These are phyloP conservation scores for Stigmatopora nigra DNA, from an alignment of 2,113 vertebrate genomes.

Conservation along the genomic window DNA sequence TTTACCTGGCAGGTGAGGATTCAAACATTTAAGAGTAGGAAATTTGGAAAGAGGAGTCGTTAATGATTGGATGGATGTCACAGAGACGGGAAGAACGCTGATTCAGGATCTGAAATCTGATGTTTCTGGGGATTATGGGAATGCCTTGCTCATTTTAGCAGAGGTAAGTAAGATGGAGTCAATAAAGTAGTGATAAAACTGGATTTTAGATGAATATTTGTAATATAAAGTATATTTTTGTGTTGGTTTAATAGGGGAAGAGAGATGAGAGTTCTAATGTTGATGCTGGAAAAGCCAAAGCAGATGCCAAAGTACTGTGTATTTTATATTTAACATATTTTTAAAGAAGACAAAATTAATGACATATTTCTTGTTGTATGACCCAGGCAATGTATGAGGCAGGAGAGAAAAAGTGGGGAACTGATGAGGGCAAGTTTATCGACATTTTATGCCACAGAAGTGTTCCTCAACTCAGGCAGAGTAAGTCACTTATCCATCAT, in stretches of 20 bases:
- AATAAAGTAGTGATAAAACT: not conserved
- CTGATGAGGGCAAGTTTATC: constrained; percentile 75
- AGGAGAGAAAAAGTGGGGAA: constrained; percentile 81
- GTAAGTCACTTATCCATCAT: constrained; percentile 37
- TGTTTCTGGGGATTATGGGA: constrained; percentile 76
- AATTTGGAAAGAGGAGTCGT: not conserved
- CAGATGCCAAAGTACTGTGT: constrained; percentile 70
- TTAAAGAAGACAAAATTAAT: not conserved
- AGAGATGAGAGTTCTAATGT: constrained; percentile 69
- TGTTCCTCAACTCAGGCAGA: constrained; percentile 73
- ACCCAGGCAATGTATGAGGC: constrained; percentile 73
- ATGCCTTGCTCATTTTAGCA: constrained; percentile 75
- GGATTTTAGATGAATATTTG: not conserved
- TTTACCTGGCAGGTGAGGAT: constrained; percentile 73
- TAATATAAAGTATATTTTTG: not conserved
- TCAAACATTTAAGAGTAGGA: not conserved
- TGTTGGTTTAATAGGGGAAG: constrained; percentile 60
- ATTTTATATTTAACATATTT: not conserved
- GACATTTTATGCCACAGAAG: constrained; percentile 77
- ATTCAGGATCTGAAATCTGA: constrained; percentile 73
- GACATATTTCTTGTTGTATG: not conserved
- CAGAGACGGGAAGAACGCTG: constrained; percentile 72
- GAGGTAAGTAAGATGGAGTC: constrained; percentile 73
- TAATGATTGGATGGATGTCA: not conserved
- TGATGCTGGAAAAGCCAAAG: constrained; percentile 71